phyloP scores from a whole-genome alignment of 1,140 invertebrate genomes.

The Ectropis grisescens region DNA sequence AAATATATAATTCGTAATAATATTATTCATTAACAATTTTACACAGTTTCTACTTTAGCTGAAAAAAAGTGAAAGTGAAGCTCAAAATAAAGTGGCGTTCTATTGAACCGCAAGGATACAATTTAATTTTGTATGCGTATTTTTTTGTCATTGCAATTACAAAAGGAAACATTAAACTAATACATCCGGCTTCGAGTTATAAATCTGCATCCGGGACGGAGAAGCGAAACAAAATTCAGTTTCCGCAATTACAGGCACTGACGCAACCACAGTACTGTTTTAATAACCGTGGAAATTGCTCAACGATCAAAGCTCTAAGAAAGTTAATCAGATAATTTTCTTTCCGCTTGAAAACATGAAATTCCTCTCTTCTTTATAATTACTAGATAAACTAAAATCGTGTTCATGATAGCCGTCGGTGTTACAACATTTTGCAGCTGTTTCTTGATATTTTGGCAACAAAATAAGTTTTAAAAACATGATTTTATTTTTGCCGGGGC shows the following conservation, averaged over 20 bases:
- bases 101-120: too few relatives aligned
- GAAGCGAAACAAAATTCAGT: slow-evolving; percentile 8
- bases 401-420: slow-evolving; percentile 11
- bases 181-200: slow-evolving; percentile 1
- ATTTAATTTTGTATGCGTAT: too few relatives aligned
- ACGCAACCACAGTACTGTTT: slow-evolving; percentile 11
- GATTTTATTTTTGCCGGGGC: slow-evolving; percentile 42
- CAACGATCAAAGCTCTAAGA: background rate
- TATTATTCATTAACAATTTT: too few relatives aligned
- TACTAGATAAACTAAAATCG: slow-evolving; percentile 18
- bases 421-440: slow-evolving; percentile 34
- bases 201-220: slow-evolving; percentile 11
- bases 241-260: slow-evolving; percentile 14
- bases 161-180: too few relatives aligned
- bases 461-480: slow-evolving; percentile 45
- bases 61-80: too few relatives aligned
- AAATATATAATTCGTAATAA: too few relatives aligned
- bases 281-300: too few relatives aligned
- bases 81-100: too few relatives aligned
- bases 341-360: background rate
- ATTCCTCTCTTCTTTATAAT: slow-evolving; percentile 7
- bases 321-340: slow-evolving; percentile 9
- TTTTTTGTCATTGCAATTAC: too few relatives aligned
- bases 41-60: too few relatives aligned
- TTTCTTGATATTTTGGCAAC: slow-evolving; percentile 49